Conservation (phyloP, 1,140 invertebrate genomes). For the Zaprionus gabonicus region DNA sequence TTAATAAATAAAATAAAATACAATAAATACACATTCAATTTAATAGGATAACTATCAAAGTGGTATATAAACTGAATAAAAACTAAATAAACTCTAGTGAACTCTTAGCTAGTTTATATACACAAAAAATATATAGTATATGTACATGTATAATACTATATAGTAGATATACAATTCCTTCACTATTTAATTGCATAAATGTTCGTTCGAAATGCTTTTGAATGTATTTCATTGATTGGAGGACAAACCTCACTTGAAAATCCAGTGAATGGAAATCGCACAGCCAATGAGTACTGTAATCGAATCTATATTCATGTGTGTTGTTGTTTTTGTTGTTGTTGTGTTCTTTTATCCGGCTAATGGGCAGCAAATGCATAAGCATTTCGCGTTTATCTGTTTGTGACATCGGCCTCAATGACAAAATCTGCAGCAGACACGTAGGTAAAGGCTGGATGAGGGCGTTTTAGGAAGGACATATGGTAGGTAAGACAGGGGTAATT, state of each 20-base stretch:
- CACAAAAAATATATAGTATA: too few species aligned
- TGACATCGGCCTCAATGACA: constrained; percentile 26
- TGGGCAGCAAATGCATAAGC: constrained; percentile 24
- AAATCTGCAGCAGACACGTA: not conserved
- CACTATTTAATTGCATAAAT: not conserved
- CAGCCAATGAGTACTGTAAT: constrained; percentile 19
- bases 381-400: constrained; percentile 28
- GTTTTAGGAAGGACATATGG: too few species aligned
- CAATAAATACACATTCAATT: too few species aligned
- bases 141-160: too few species aligned
- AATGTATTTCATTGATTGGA: not conserved
- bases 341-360: constrained; percentile 13
- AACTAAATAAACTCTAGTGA: too few species aligned
- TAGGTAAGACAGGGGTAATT: constrained; percentile 4
- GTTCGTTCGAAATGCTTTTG: not conserved
- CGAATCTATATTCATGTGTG: not conserved
- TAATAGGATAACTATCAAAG: too few species aligned
- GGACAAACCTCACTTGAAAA: not conserved
- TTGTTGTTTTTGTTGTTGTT: not conserved
- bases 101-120: too few species aligned
- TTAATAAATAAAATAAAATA: too few species aligned
- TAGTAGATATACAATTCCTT: too few species aligned
- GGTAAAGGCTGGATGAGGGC: not conserved
- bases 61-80: too few species aligned
- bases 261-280: not conserved